Evolutionary conservation across 2,888 invertebrate genomes (phyloP).

Genomic region (Eupithecia centaureata): DNA sequence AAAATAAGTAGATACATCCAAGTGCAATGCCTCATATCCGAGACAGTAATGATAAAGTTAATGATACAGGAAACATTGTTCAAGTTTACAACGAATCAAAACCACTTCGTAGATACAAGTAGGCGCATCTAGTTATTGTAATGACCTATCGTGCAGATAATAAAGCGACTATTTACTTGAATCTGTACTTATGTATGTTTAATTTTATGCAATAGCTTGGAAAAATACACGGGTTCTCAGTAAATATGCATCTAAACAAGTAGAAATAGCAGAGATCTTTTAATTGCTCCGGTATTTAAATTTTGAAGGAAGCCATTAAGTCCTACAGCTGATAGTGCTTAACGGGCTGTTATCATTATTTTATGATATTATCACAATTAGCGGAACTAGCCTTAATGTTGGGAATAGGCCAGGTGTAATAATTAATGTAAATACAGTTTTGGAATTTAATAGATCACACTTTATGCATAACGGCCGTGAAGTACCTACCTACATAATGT

Average conservation of each 20-base stretch:
- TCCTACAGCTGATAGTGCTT: neutral
- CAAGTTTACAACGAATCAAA: slow-evolving; percentile 6
- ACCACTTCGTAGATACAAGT: slow-evolving; percentile 14
- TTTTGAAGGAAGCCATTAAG: neutral
- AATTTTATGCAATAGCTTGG: slow-evolving; percentile 13
- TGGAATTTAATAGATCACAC: no score
- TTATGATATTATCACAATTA: neutral
- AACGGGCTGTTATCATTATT: neutral
- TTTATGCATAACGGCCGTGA: no score
- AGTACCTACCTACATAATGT: no score
- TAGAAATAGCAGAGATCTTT: neutral
- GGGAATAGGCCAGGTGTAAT: no score
- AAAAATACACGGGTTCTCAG: slow-evolving; percentile 11
- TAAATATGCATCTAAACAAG: neutral
- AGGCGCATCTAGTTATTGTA: slow-evolving; percentile 34
- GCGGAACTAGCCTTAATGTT: no score
- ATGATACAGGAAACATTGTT: slow-evolving; percentile 22
- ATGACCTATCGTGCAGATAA: slow-evolving; percentile 37
- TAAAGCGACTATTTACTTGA: slow-evolving; percentile 12
- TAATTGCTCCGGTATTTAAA: neutral
- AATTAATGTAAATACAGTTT: no score
- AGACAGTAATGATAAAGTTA: slow-evolving; percentile 17
- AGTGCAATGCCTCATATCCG: slow-evolving; percentile 2
- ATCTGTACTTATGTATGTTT: slow-evolving; percentile 4
- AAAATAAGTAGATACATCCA: neutral